Conservation (phyloP, 2,888 invertebrate genomes). For the Platerodrilus igneus region DNA sequence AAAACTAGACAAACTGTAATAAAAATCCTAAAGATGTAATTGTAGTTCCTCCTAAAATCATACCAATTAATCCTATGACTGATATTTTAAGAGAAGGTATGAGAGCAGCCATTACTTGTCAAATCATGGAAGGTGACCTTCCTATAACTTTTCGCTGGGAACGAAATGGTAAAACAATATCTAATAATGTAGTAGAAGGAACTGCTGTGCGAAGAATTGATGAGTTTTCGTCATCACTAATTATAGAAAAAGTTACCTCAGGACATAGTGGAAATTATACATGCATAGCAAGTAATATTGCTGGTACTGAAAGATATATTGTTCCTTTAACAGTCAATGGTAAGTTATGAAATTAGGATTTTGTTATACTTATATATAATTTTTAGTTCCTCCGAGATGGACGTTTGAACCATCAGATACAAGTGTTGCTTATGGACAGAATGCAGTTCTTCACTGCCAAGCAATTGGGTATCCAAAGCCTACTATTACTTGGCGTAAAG, state of each 20-base stretch:
- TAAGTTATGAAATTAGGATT: conserved; percentile 42
- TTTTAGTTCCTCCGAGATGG: conserved; percentile 85
- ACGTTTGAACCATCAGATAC: conserved; percentile 78
- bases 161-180: conserved; percentile 74
- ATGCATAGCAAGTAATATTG: conserved; percentile 86
- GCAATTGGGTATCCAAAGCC: conserved; percentile 91
- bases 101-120: conserved; percentile 85
- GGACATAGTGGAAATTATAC: conserved; percentile 87
- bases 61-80: conserved; percentile 78
- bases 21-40: no score
- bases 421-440: conserved; percentile 78
- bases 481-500: conserved; percentile 82
- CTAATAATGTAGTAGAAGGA: conserved; percentile 47
- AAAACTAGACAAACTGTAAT: no score
- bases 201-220: conserved; percentile 62
- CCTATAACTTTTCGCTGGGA: conserved; percentile 91
- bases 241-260: conserved; percentile 81
- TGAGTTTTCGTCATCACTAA: conserved; percentile 79
- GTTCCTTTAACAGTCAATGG: conserved; percentile 80
- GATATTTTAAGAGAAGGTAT: conserved; percentile 77
- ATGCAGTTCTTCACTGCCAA: conserved; percentile 80
- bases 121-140: conserved; percentile 87
- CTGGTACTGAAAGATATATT: conserved; percentile 71
- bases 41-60: conserved; percentile 77
- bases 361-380: background rate